Conservation (phyloP, 2,797 vertebrate genomes). For the Ataeniobius toweri region DNA sequence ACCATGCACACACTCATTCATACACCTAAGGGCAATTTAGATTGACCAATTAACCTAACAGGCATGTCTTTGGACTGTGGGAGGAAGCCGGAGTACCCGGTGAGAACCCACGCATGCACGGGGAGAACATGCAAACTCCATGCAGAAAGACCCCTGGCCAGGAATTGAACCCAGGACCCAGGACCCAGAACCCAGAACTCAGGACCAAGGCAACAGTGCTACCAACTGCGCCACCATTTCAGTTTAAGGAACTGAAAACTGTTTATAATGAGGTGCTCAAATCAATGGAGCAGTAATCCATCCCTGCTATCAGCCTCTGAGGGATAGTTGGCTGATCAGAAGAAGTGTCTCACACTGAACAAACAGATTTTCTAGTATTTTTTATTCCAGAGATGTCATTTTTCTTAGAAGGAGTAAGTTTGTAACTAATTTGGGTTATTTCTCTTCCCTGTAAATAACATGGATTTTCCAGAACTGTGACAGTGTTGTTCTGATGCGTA, state of each 20-base stretch:
- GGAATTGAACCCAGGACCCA: too few species aligned
- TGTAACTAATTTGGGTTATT: constrained; percentile 7
- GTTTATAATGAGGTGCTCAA: constrained; percentile 30
- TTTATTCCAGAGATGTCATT: constrained; percentile 21
- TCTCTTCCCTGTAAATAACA: background rate
- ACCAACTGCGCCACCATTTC: too few species aligned
- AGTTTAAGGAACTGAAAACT: background rate
- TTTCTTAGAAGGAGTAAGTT: background rate
- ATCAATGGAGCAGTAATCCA: constrained; percentile 17
- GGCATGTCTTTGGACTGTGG: too few species aligned
- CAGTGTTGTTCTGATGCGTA: constrained; percentile 12
- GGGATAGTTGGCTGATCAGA: constrained; percentile 17
- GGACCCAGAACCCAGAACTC: too few species aligned
- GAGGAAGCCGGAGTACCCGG: too few species aligned
- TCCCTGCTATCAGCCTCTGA: constrained; percentile 24
- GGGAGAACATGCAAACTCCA: too few species aligned
- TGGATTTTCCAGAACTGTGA: background rate
- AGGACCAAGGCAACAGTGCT: too few species aligned
- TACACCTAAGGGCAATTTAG: too few species aligned
- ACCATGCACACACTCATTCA: too few species aligned
- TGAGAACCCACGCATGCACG: too few species aligned
- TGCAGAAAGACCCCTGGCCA: too few species aligned
- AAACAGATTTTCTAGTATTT: constrained; percentile 18
- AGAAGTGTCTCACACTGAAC: constrained; percentile 29
- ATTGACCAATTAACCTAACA: too few species aligned